Evolutionary conservation across 2,797 vertebrate species (phyloP), one percentile per base, ranked within the genome.

Genomic region (Lacerta bilineata): DNA sequence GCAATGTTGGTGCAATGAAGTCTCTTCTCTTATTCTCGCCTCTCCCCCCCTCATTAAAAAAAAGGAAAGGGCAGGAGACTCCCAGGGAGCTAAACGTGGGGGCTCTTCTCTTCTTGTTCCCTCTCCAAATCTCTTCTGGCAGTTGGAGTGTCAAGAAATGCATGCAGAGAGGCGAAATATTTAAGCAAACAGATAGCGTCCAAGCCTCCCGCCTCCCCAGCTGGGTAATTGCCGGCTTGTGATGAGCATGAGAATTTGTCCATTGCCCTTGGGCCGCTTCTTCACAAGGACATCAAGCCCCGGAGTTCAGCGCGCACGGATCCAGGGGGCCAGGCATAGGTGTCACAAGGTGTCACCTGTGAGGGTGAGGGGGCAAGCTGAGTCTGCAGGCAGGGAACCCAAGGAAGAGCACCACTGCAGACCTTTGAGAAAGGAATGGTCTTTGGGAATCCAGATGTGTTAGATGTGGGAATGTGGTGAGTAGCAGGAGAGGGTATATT

Each of bases 161-260:
- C 66, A 0, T 68, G 5, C 0, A 71, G n/a, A 69, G 29, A 61
- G 61, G 10, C 76, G 5, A 46, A 9, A 46, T 20, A 64, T 61
- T 80, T 39, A 18, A n/a, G 18, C 29, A 17, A 46, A 0, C 0
- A 15, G 81, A 10, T 46, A 4, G 0, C 11, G 36, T 29, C 79
- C 59, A 43, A 0, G 50, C 72, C 36, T 39, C 39, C 17, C 46
- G 1, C 13, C n/a, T 4, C 1, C 2, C 15, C 0, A 7, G 18
- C 66, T 15, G 20, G 3, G 11, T 61, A 71, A 83, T 86, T 71
- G 79, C 72, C 27, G 46, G 71, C 18, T 46, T 78, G 84, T 69
- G 84, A 39, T 5, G 20, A 25, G 78, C 69, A 86, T 78, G 33
- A 15, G 20, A 78, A 77, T 55, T 1, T 23, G 43, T 2, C 25